These are phyloP conservation scores for Onthophagus taurus DNA, from an alignment of 1,140 invertebrate genomes.

Conservation along the genomic window DNA sequence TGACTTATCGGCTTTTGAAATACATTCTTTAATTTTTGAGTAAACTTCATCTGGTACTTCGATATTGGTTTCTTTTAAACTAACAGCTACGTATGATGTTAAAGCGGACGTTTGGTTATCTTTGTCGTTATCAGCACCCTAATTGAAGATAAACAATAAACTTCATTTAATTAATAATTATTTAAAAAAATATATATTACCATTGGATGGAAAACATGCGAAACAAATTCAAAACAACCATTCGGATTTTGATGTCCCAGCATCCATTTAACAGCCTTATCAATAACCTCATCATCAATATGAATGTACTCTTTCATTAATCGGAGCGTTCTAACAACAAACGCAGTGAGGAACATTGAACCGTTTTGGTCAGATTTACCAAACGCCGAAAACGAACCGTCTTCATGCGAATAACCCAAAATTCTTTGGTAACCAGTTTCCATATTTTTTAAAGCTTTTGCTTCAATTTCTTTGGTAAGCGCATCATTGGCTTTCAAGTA, in stretches of 20 bases:
- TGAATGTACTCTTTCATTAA: constrained; percentile 54
- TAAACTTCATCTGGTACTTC: constrained; percentile 36
- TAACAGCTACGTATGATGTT: constrained; percentile 53
- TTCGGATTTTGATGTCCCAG: constrained; percentile 55
- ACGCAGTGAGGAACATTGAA: constrained; percentile 70
- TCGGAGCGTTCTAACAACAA: constrained; percentile 63
- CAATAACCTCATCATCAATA: constrained; percentile 58
- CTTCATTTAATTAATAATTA: constrained; percentile 3
- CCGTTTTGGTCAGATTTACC: constrained; percentile 44
- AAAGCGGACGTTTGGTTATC: constrained; percentile 42
- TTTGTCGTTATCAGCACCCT: constrained; percentile 51
- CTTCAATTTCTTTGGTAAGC: constrained; percentile 40
- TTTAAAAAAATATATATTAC: constrained; percentile 16
- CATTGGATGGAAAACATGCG: constrained; percentile 55
- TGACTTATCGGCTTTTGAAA: constrained; percentile 32
- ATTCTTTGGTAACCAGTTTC: constrained; percentile 63
- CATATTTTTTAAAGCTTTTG: constrained; percentile 53
- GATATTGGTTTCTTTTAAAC: constrained; percentile 49
- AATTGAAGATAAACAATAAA: constrained; percentile 5
- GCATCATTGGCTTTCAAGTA: constrained; percentile 50
- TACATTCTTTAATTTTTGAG: constrained; percentile 45
- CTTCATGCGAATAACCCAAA: constrained; percentile 56
- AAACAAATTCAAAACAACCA: constrained; percentile 63
- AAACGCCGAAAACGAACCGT: constrained; percentile 74
- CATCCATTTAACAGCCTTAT: constrained; percentile 58